phyloP scores from a whole-genome alignment of 2,797 vertebrate species.

The Micromesistius poutassou region DNA sequence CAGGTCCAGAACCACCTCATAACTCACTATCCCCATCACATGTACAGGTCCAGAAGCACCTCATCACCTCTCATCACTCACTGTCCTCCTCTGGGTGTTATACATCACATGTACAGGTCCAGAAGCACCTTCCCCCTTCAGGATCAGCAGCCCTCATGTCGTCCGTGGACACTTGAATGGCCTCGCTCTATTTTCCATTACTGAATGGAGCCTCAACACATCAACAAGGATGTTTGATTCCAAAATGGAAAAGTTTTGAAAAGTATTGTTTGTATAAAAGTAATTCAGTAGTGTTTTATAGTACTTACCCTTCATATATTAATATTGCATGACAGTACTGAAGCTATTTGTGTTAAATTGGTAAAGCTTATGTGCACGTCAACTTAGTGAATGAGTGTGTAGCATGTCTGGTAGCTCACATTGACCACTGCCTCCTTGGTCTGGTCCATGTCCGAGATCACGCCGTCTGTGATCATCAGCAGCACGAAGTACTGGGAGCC shows the following conservation, averaged over 20 bases:
- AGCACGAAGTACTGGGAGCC: conserved; percentile 93
- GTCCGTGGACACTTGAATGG: not conserved
- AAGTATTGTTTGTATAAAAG: not conserved
- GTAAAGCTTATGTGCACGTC: not conserved
- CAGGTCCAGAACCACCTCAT: not conserved
- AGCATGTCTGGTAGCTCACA: conserved; percentile 63
- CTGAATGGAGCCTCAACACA: not conserved
- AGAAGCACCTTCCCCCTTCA: not conserved
- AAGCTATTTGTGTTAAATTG: not conserved
- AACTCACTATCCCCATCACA: no score
- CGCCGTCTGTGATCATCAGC: conserved; percentile 90
- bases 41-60: not conserved
- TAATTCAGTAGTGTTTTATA: not conserved
- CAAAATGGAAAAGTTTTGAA: not conserved
- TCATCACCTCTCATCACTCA: no score
- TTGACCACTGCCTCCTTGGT: conserved; percentile 93
- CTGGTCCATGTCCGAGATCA: conserved; percentile 93
- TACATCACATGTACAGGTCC: not conserved
- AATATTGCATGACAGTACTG: not conserved
- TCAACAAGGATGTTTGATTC: not conserved
- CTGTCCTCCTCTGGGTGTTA: no score
- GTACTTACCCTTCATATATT: not conserved
- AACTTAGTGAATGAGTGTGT: not conserved
- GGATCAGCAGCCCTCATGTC: not conserved
- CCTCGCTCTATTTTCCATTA: not conserved